Evolutionary conservation across 2,888 invertebrate genomes (phyloP), one percentile per base, ranked within the genome.

Genomic region (Caenorhabditis sulstoni): DNA sequence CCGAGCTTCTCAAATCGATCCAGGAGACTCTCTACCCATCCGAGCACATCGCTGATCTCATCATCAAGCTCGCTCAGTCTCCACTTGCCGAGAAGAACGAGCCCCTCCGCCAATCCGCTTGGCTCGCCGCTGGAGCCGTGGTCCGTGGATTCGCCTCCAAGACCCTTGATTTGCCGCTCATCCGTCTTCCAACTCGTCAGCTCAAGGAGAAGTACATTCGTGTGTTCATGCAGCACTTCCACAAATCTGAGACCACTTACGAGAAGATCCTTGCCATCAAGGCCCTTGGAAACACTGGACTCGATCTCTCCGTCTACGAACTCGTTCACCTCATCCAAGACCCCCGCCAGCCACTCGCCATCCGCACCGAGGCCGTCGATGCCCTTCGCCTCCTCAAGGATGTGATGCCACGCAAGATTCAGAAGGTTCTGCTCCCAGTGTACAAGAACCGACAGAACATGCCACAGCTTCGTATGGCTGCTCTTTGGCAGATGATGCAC

Each of bases 181-280:
- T 68, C 65, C 79, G 66, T 22, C 68, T 68, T 79, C 50, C 83
- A 39, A 45, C 78, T 37, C 58, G 55, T n/a, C 75, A 70, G 62
- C 59, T 82, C 53, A 86, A 86, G 81, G 70, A 82, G 49, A 78
- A 81, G 73, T 85, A 77, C 78, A 55, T 82, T 37, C 64, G 76
- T 41, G 50, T 81, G 49, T 71, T 87, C 53, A 65, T 80, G 73
- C 59, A 79, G 39, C 73, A 68, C 50, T 82, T 75, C 77, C 64
- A 77, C 20, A 37, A 68, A 20, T 75, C 83, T 20, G 74, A 76
- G 12, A 75, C 73, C 66, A 62, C 68, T 45, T 85, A 84, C 81
- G 85, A 88, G 73, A 86, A 87, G 79, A 64, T 89, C 44, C 79
- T 89, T 47, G 83, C 84, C 58, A 70, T 90, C 66, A 88, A 89